These are phyloP conservation scores for Nephila pilipes DNA, from an alignment of 1,140 invertebrate genomes.

Conservation along the genomic window DNA sequence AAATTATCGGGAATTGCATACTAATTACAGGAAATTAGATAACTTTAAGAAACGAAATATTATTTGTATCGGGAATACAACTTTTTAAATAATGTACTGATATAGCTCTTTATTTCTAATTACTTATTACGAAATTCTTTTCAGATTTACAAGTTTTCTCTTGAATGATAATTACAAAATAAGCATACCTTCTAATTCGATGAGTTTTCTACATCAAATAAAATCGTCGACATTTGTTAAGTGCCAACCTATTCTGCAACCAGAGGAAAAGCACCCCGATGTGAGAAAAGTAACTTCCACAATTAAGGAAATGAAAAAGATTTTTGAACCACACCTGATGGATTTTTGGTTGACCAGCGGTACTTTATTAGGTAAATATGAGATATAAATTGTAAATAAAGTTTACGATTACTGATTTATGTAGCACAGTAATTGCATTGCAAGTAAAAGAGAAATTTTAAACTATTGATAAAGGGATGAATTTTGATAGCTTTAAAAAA, in stretches of 20 bases:
- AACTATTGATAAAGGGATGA: too few relatives aligned
- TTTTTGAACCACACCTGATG: background rate
- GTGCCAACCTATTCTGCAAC: background rate
- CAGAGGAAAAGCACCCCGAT: background rate
- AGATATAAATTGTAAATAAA: too few relatives aligned
- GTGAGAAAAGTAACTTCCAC: background rate
- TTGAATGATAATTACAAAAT: background rate
- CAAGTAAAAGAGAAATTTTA: too few relatives aligned
- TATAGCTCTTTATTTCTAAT: too few relatives aligned
- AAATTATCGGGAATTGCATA: too few relatives aligned
- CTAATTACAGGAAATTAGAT: too few relatives aligned
- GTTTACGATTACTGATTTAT: too few relatives aligned
- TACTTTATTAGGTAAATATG: background rate
- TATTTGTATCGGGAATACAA: too few relatives aligned
- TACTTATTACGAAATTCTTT: background rate
- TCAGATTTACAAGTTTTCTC: background rate
- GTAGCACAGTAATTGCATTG: too few relatives aligned
- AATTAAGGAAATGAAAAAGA: background rate
- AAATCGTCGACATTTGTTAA: background rate
- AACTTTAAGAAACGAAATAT: too few relatives aligned
- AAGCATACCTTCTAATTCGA: background rate
- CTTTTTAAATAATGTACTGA: too few relatives aligned
- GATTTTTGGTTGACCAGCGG: slow-evolving; percentile 5
- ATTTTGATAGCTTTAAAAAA: too few relatives aligned
- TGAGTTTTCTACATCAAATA: background rate